Base-by-base conservation (phyloP, 2,797 vertebrate species). In the Gymnoscopelus braueri region DNA sequence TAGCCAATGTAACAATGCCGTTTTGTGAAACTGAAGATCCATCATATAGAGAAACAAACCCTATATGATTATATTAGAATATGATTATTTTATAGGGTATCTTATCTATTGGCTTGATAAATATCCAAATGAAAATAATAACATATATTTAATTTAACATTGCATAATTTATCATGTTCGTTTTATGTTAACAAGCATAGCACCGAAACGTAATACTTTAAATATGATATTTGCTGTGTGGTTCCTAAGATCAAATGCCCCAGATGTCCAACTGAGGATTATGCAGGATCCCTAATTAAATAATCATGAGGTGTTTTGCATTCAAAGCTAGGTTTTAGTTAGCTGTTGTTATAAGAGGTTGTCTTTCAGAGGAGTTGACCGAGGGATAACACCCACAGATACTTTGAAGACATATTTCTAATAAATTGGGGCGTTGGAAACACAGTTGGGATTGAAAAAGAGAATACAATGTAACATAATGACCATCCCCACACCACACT, bases 161-260 rank as follows among this genome's bases (percentile, higher is more conserved):
- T 70, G 60, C 23, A 50, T 29, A 3, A 15, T 51, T 6, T 53
- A n/a, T 9, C 19, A 9, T 19, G n/a, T 15, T 15, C 67, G 54
- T 52, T 71, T 9, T 48, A 12, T 75, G 47, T 58, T 67, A 66
- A 67, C n/a, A 58, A 15, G 76, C 55, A 54, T 24, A n/a, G 63
- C 53, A 61, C 59, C 60, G 69, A 68, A 74, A 63, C 60, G 60
- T n/a, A 39, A 48, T 5, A 59, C 14, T 72, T 15, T 60, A 51
- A 71, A 78, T 67, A 29, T 75, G 7, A 26, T n/a, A 47, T 19
- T 47, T 47, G 10, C n/a, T 48, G 14, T 19, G 6, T 39, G 9
- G 39, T 47, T 48, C 59, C 59, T 29, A 48, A 44, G n/a, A 60
- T 23, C 23, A 6, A 48, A 26, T 61, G 23, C 48, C n/a, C 44